Conservation (phyloP, 2,888 invertebrate genomes). For the Ctenicera cuprea region DNA sequence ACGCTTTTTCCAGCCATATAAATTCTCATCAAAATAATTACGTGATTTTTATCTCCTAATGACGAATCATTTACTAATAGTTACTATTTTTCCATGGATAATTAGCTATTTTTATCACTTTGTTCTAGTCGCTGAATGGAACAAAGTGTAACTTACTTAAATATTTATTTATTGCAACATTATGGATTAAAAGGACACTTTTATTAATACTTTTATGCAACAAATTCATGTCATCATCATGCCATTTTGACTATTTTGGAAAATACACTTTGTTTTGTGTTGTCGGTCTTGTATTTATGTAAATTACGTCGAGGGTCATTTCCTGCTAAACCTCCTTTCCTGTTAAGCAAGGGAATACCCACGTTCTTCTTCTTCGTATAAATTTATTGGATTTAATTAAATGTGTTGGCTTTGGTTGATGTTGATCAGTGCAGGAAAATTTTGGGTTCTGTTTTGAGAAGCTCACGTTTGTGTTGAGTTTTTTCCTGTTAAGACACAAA, state of each 20-base stretch:
- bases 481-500: neutral
- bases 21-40: too few relatives aligned
- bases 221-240: neutral
- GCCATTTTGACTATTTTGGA: neutral
- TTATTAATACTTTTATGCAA: too few relatives aligned
- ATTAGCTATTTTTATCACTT: too few relatives aligned
- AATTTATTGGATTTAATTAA: neutral
- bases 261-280: neutral
- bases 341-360: slow-evolving; percentile 6
- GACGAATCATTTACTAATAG: too few relatives aligned
- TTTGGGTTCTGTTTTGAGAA: neutral
- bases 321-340: slow-evolving; percentile 15
- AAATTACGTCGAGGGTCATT: slow-evolving; percentile 11
- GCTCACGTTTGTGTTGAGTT: neutral
- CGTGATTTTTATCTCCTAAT: too few relatives aligned
- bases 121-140: too few relatives aligned
- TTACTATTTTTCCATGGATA: too few relatives aligned
- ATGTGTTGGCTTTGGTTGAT: neutral
- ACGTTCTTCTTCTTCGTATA: neutral
- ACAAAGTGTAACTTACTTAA: too few relatives aligned
- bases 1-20: too few relatives aligned
- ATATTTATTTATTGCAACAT: too few relatives aligned
- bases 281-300: slow-evolving; percentile 6
- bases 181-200: too few relatives aligned
- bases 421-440: too few relatives aligned